Evolutionary conservation across 2,113 vertebrate genomes (phyloP).

Genomic region (Orientallactaga bullata): DNA sequence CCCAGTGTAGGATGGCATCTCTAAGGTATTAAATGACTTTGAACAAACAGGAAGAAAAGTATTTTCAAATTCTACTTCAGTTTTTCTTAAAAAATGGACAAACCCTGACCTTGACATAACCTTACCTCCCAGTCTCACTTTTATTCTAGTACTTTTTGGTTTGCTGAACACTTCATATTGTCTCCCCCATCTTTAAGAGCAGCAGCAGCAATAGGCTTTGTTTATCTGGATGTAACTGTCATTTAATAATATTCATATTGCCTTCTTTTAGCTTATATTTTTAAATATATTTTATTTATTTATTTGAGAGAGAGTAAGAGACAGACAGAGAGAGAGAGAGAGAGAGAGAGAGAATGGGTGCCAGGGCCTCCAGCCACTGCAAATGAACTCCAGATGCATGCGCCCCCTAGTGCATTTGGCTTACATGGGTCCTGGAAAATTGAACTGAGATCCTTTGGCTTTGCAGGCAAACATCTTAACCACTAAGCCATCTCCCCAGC

Average conservation of each 20-base stretch:
- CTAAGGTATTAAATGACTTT: neutral
- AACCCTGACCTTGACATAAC: neutral
- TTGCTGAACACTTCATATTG: neutral
- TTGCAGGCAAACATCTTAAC: no score
- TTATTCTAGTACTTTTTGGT: neutral
- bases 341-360: no score
- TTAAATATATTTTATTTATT: no score
- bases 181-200: neutral
- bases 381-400: no score
- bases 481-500: no score
- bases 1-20: neutral
- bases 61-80: neutral
- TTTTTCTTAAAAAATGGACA: constrained; percentile 3
- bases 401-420: no score
- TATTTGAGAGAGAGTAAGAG: no score
- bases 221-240: neutral
- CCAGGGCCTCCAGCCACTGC: no score
- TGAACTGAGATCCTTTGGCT: no score
- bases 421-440: no score
- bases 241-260: neutral
- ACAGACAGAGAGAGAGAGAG: no score
- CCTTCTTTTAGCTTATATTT: neutral
- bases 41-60: neutral
- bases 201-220: neutral
- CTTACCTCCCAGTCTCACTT: neutral